Evolutionary conservation across 2,113 vertebrate species (phyloP).

Genomic region (Chaetorhynchus papuensis): DNA sequence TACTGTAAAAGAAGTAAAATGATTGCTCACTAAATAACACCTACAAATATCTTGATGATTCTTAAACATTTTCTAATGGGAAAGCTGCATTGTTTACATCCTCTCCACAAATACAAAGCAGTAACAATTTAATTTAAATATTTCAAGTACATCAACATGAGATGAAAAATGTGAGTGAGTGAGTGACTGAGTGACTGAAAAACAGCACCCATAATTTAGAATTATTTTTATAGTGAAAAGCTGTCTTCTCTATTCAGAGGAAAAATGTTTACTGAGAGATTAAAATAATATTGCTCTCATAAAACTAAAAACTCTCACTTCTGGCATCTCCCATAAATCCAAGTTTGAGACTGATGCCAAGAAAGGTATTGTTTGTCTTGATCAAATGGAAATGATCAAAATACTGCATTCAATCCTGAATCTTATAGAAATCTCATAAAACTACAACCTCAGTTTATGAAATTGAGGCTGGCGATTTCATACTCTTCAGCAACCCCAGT

Average conservation of each 20-base stretch:
- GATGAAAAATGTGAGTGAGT: not conserved
- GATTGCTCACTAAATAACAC: not conserved
- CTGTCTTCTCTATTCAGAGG: not conserved
- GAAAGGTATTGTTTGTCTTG: not conserved
- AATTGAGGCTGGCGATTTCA: not conserved
- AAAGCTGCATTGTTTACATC: not conserved
- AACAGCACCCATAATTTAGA: not conserved
- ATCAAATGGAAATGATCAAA: not conserved
- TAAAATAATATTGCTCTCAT: not conserved
- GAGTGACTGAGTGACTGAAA: not conserved
- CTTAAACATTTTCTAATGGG: not conserved
- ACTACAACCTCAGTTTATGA: not conserved
- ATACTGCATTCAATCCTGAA: not conserved
- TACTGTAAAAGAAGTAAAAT: not conserved
- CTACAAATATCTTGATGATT: not conserved
- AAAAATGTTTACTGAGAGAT: not conserved
- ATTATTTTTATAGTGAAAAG: conserved; percentile 5
- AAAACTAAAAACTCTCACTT: not conserved
- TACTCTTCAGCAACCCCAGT: not conserved
- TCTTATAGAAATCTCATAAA: conserved; percentile 1
- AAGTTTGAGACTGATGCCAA: not conserved
- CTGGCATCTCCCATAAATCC: not conserved
- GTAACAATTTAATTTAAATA: conserved; percentile 1
- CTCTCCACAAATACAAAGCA: not conserved
- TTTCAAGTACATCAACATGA: not conserved